phyloP scores from a whole-genome alignment of 2,797 vertebrate species.

The Enteromius afrohamiltoni region DNA sequence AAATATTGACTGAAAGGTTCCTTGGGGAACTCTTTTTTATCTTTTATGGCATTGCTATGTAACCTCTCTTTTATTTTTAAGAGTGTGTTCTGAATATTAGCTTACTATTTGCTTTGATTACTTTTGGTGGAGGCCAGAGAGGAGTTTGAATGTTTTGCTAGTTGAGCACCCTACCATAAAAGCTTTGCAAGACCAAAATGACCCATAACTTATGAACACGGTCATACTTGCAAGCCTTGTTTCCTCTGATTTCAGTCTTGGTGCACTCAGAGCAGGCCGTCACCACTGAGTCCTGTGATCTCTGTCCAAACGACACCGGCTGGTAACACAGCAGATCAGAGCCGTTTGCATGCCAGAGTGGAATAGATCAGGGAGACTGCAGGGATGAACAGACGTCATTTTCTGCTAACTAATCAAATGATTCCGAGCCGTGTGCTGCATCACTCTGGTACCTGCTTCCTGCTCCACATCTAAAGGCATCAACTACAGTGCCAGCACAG shows the following conservation, averaged over 20 bases:
- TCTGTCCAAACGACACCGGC: slow-evolving; percentile 48
- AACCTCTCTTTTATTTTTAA: background rate
- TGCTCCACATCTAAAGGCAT: slow-evolving; percentile 51
- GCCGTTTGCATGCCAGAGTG: slow-evolving; percentile 30
- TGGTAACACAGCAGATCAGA: slow-evolving; percentile 41
- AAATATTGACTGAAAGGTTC: background rate
- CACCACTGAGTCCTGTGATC: slow-evolving; percentile 50
- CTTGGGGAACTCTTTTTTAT: background rate
- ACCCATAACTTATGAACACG: slow-evolving; percentile 19
- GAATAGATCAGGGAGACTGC: slow-evolving; percentile 51
- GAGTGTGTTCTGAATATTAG: slow-evolving; percentile 11
- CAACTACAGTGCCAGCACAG: slow-evolving; percentile 10
- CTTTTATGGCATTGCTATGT: background rate
- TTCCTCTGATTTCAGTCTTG: slow-evolving; percentile 40
- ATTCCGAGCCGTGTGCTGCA: slow-evolving; percentile 55
- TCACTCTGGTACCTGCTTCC: slow-evolving; percentile 42
- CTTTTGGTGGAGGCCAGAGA: background rate
- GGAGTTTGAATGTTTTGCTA: background rate
- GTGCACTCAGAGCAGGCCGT: slow-evolving; percentile 8
- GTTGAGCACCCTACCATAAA: background rate
- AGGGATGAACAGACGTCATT: slow-evolving; percentile 66
- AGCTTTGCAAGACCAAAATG: slow-evolving; percentile 18
- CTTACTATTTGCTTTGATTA: slow-evolving; percentile 3
- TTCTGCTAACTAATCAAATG: slow-evolving; percentile 59
- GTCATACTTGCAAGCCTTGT: slow-evolving; percentile 39